These are phyloP conservation scores for Calliopsis andreniformis DNA, from an alignment of 1,140 invertebrate species.

Conservation along the genomic window DNA sequence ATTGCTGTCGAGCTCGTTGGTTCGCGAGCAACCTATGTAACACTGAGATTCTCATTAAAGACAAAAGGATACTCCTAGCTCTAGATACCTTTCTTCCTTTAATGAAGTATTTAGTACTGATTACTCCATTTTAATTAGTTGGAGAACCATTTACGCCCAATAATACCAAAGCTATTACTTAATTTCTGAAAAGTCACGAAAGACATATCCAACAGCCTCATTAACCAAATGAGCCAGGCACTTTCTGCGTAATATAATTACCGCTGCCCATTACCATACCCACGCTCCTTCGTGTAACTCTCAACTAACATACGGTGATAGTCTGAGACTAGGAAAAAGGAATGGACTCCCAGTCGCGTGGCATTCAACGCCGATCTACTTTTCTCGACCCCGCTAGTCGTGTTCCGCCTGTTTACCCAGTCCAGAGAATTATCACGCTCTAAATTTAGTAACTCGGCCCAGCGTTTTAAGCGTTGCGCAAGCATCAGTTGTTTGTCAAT, in stretches of 20 bases:
- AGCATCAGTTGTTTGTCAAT: neutral
- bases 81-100: neutral
- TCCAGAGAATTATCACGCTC: neutral
- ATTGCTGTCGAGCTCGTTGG: neutral
- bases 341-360: slow-evolving; percentile 1
- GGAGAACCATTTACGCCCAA: too few species aligned
- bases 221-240: too few species aligned
- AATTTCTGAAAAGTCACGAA: too few species aligned
- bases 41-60: neutral
- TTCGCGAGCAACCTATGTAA: neutral
- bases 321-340: neutral
- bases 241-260: too few species aligned
- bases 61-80: neutral
- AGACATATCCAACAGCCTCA: too few species aligned
- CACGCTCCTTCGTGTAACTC: neutral
- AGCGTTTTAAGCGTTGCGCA: neutral
- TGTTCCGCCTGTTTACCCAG: neutral
- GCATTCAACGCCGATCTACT: neutral
- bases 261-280: neutral
- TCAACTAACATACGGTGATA: neutral
- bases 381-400: neutral
- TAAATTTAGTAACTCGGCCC: neutral
- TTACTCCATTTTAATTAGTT: too few species aligned
- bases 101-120: neutral
- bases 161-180: too few species aligned